Evolutionary conservation across 2,797 vertebrate genomes (phyloP), one percentile per base, ranked within the genome.

Genomic region (Octomys mimax): DNA sequence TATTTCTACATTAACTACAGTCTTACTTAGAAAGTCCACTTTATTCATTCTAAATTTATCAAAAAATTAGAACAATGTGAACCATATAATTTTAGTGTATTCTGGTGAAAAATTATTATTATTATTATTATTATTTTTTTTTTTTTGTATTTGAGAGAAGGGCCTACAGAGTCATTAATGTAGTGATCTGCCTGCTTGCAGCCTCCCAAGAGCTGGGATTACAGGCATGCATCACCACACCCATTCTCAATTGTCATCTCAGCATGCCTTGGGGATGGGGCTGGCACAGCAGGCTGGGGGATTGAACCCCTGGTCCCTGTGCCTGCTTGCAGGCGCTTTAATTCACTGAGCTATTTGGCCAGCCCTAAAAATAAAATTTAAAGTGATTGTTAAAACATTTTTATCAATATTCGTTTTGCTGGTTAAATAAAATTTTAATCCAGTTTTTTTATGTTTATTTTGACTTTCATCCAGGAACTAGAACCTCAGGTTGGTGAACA

Each of bases 401-500:
- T 92, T 73, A 57, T 95, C 9, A 79, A 46, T 71, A 24, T 84
- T 54, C 26, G 12, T 92, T 95, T 95, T 87, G 64, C 42, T 91
- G 31, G 52, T 89, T 88, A 6, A 66, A 87, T 90, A 68, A 85
- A 68, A 57, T 61, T 62, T 96, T 39, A 89, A 0, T 92, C 10
- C 28, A 73, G 16, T 39, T 68, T 11, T 94, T 39, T 96, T 73
- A 70, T 91, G 33, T 81, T 96, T 84, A 68, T 82, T 97, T n/a
- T 61, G 68, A 46, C n/a, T 97, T 1, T 0, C 92, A 31, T 93
- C 64, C 88, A 99, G 99, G 99, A 99, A 96, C 94, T 99, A 88
- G 99, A 99, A 96, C 99, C 99, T 31, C 99, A 99, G 82, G 98
- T 99, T 95, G 99, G 99, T 93, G 98, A 98, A 94, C 99, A 99